Evolutionary conservation across 1,140 invertebrate genomes (phyloP).

Genomic region (Zaprionus capensis): DNA sequence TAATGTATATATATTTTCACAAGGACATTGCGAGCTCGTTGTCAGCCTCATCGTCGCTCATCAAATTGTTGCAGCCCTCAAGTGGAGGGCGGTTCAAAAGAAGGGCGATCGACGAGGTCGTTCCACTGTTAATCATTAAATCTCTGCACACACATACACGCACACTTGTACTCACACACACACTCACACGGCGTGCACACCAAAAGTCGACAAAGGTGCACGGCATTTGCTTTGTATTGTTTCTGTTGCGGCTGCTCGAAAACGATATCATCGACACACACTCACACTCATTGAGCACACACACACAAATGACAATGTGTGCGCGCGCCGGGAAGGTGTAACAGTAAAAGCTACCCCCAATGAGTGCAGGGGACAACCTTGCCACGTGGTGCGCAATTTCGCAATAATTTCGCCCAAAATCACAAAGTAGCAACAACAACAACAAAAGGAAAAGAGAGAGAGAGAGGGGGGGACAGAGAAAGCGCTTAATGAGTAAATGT

Average conservation of each 20-base stretch:
- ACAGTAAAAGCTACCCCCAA: constrained; percentile 70
- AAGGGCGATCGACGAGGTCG: constrained; percentile 33
- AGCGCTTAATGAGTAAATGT: constrained; percentile 74
- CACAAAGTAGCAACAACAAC: constrained; percentile 41
- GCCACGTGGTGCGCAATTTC: constrained; percentile 61
- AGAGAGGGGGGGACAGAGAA: not conserved
- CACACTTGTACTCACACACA: constrained; percentile 13
- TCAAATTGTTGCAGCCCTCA: constrained; percentile 50
- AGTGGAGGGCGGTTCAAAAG: constrained; percentile 49
- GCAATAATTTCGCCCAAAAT: constrained; percentile 62
- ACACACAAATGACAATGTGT: constrained; percentile 20
- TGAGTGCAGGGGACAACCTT: constrained; percentile 38
- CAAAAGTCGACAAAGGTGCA: constrained; percentile 73
- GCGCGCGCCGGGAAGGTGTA: constrained; percentile 37
- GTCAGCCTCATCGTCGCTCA: not conserved
- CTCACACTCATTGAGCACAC: constrained; percentile 17
- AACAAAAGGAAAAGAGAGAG: constrained; percentile 26
- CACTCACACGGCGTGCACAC: constrained; percentile 7
- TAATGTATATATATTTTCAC: not conserved
- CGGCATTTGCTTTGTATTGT: constrained; percentile 44
- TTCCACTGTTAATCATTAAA: constrained; percentile 72
- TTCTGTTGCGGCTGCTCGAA: constrained; percentile 46
- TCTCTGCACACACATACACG: constrained; percentile 60
- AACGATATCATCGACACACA: constrained; percentile 40
- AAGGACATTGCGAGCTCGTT: not conserved